A percentile compares a stretch with the other conserved stretches of the same genome.
phyloP scores from a whole-genome alignment of 2,888 invertebrate species.

The Bellardia pandia region DNA sequence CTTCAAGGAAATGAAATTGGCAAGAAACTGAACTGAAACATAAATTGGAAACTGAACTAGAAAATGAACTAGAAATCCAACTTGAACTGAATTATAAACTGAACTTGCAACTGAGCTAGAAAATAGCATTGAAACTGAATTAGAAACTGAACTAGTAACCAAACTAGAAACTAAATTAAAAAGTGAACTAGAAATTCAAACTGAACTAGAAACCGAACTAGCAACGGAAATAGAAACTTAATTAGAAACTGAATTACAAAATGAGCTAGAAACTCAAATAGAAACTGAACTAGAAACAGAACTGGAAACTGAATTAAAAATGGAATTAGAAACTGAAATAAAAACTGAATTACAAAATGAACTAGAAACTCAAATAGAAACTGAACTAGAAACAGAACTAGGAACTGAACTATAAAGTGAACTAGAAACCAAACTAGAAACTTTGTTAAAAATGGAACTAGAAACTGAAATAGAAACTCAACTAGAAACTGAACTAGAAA shows the following conservation, averaged over 20 bases:
- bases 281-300: constrained; percentile 7
- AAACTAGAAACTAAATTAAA: constrained; percentile 2
- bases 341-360: background rate
- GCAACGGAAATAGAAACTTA: constrained; percentile 1
- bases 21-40: background rate
- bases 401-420: background rate
- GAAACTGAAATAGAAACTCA: background rate
- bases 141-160: constrained; percentile 11
- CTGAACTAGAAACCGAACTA: background rate
- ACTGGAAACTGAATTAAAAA: background rate
- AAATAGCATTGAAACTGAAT: background rate
- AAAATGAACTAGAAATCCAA: background rate
- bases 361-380: background rate
- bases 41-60: constrained; percentile 2
- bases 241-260: constrained; percentile 2
- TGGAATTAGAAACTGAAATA: background rate
- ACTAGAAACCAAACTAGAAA: constrained; percentile 3
- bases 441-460: too few relatives aligned
- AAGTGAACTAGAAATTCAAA: background rate
- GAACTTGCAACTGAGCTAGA: constrained; percentile 8
- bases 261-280: background rate
- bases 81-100: background rate
- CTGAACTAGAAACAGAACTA: background rate
- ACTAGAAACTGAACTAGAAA: constrained; percentile 6
- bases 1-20: background rate